These are phyloP conservation scores for Clistopyga incitator DNA, from an alignment of 2,888 invertebrate genomes.

Conservation along the genomic window DNA sequence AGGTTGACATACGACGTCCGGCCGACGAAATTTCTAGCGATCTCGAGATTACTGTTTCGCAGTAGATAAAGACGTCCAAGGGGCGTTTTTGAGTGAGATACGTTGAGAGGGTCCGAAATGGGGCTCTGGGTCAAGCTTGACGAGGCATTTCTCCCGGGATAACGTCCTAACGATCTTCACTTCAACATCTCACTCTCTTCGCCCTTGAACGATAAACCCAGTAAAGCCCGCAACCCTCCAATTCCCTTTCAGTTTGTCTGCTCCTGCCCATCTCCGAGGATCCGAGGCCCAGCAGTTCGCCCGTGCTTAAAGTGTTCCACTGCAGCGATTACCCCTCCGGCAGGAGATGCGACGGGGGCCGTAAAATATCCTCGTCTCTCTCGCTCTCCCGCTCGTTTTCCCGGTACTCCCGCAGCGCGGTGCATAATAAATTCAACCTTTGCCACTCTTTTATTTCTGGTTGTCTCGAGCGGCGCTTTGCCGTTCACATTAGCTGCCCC, in stretches of 20 bases:
- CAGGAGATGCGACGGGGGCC: slow-evolving; percentile 31
- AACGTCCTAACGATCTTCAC: slow-evolving; percentile 51
- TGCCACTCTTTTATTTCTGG: slow-evolving; percentile 27
- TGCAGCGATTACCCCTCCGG: slow-evolving; percentile 52
- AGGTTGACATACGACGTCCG: not conserved
- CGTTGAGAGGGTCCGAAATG: slow-evolving; percentile 22
- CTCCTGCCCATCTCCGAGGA: slow-evolving; percentile 15
- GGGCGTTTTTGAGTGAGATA: slow-evolving; percentile 15
- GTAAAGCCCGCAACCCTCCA: slow-evolving; percentile 25
- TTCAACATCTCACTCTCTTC: slow-evolving; percentile 54
- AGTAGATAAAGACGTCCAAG: slow-evolving; percentile 23
- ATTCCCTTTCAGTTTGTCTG: slow-evolving; percentile 21
- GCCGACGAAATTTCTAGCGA: not conserved
- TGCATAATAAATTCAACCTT: slow-evolving; percentile 56
- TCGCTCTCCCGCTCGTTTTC: not conserved
- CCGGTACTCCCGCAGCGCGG: slow-evolving; percentile 27
- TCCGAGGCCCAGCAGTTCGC: slow-evolving; percentile 14
- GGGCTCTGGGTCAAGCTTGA: slow-evolving; percentile 52
- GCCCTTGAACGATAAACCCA: slow-evolving; percentile 59
- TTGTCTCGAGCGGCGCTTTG: slow-evolving; percentile 32
- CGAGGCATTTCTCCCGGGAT: not conserved
- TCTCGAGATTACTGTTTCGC: not conserved
- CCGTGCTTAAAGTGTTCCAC: slow-evolving; percentile 40
- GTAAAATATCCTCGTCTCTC: slow-evolving; percentile 43
- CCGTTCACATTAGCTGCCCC: slow-evolving; percentile 14